These are phyloP conservation scores for Drosophila bipectinata DNA, from an alignment of 1,140 invertebrate species.

Conservation along the genomic window DNA sequence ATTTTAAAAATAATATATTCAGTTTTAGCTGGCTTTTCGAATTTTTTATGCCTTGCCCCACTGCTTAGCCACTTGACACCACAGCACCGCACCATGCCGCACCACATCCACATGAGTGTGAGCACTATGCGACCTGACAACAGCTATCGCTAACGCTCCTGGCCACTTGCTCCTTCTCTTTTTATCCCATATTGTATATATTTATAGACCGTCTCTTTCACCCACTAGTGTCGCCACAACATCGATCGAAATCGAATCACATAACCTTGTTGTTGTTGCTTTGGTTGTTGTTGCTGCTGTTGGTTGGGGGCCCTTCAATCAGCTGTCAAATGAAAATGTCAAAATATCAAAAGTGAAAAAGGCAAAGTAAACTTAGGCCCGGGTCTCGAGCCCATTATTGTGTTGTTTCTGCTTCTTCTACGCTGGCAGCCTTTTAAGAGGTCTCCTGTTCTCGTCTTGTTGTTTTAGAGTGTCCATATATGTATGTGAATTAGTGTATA, in stretches of 20 bases:
- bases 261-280: constrained; percentile 20
- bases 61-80: constrained; percentile 61
- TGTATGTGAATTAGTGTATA: constrained; percentile 31
- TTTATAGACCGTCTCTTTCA: constrained; percentile 1
- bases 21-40: neutral
- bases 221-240: constrained; percentile 31
- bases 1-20: neutral
- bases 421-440: constrained; percentile 73
- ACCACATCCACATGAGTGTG: constrained; percentile 17
- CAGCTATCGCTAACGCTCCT: constrained; percentile 52
- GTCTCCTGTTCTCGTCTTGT: constrained; percentile 47
- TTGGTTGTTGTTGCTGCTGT: constrained; percentile 22
- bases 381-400: constrained; percentile 73
- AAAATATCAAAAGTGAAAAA: constrained; percentile 83
- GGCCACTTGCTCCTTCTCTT: constrained; percentile 18
- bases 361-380: constrained; percentile 79
- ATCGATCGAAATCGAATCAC: constrained; percentile 72
- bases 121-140: constrained; percentile 54
- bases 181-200: neutral
- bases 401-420: constrained; percentile 42
- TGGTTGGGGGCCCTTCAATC: constrained; percentile 70
- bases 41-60: constrained; percentile 12
- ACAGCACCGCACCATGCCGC: constrained; percentile 13
- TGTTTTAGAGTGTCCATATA: constrained; percentile 44
- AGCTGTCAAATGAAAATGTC: constrained; percentile 82